Percentiles rank a stretch among this genome's conserved stretches.
These are phyloP conservation scores for Parasteatoda tepidariorum DNA, from an alignment of 1,140 invertebrate genomes.

Conservation along the genomic window DNA sequence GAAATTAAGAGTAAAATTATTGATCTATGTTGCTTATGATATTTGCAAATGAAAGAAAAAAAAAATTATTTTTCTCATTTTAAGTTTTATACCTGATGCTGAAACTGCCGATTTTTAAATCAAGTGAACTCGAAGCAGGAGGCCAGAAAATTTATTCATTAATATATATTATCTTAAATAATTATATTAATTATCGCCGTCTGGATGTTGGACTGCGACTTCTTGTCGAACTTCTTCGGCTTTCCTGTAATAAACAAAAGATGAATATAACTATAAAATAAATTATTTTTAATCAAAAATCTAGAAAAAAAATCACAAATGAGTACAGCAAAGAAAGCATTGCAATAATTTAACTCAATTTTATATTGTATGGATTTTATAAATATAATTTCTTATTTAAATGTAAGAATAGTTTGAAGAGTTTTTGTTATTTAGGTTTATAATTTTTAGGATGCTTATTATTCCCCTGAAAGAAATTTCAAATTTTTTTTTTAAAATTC, in stretches of 20 bases:
- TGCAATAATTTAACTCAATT: no score
- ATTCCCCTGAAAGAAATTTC: no score
- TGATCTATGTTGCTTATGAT: no score
- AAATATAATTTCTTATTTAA: no score
- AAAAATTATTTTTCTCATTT: not conserved
- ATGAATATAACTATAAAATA: not conserved
- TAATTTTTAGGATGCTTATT: no score
- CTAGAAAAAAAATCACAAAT: not conserved
- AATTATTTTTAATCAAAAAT: not conserved
- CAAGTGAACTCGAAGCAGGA: constrained; percentile 2
- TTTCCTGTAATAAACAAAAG: constrained; percentile 13
- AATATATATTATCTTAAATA: not conserved
- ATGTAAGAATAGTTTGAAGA: no score
- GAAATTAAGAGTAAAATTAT: no score
- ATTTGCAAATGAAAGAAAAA: no score
- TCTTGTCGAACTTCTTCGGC: constrained; percentile 30
- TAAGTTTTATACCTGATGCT: constrained; percentile 1
- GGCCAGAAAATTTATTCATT: constrained; percentile 33
- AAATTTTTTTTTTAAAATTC: no score
- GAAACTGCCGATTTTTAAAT: not conserved
- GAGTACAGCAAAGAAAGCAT: not conserved
- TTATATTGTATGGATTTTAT: no score
- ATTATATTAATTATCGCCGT: constrained; percentile 5
- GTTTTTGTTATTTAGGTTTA: no score
- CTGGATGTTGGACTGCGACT: constrained; percentile 42